These are phyloP conservation scores for pig (Sus scrofa) DNA, from an alignment of 2,113 vertebrate genomes.

Conservation along the genomic window DNA sequence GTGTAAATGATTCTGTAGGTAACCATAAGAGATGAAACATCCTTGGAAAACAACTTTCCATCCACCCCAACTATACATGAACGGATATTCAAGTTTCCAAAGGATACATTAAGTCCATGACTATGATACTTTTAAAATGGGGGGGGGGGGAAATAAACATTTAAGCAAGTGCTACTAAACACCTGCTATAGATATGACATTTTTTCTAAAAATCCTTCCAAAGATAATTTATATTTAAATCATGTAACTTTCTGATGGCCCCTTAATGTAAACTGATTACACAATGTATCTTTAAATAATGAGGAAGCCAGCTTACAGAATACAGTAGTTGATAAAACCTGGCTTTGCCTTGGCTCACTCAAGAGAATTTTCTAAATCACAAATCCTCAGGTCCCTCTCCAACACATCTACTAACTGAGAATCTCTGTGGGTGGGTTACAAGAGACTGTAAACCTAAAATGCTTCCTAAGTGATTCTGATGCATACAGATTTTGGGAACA, in stretches of 20 bases:
- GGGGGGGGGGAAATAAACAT: not conserved
- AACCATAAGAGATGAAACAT: not conserved
- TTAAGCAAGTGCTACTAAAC: not conserved
- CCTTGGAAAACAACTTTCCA: not conserved
- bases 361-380: conserved; percentile 18
- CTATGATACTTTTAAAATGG: not conserved
- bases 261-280: not conserved
- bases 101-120: not conserved
- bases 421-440: not conserved
- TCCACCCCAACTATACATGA: not conserved
- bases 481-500: not conserved
- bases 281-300: not conserved
- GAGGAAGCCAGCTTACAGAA: not conserved
- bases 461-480: not conserved
- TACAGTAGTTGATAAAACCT: not conserved
- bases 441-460: not conserved
- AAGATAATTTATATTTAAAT: conserved; percentile 50
- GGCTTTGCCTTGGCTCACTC: not conserved
- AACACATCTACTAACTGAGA: not conserved
- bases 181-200: not conserved
- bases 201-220: not conserved
- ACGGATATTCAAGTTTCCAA: not conserved
- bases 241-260: not conserved
- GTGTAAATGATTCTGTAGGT: not conserved
- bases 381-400: not conserved